These are phyloP conservation scores for Metallyticus violacea DNA, from an alignment of 2,888 invertebrate genomes.

Conservation along the genomic window DNA sequence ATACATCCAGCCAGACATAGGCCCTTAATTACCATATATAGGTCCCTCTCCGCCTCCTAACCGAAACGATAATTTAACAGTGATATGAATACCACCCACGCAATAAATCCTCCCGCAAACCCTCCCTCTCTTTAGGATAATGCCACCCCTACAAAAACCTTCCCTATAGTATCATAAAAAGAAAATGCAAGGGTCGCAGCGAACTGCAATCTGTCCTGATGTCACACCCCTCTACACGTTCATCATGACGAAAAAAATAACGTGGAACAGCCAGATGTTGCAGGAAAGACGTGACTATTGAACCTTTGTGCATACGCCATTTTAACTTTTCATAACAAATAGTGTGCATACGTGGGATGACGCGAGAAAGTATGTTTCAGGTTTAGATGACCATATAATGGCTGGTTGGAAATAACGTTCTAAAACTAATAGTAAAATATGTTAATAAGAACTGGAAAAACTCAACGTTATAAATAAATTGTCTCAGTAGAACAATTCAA, in stretches of 20 bases:
- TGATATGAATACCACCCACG: constrained; percentile 3
- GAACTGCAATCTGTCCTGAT: neutral
- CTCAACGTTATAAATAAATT: no score
- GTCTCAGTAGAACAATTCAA: no score
- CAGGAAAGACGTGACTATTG: no score
- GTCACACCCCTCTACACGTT: neutral
- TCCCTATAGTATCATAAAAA: neutral
- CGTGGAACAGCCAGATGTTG: neutral
- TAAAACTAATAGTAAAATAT: no score
- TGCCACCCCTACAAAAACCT: neutral
- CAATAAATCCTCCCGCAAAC: neutral
- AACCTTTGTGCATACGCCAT: no score
- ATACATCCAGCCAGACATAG: constrained; percentile 10
- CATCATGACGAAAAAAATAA: neutral
- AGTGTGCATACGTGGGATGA: no score
- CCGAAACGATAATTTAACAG: neutral
- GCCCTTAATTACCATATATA: neutral
- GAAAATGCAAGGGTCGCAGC: neutral
- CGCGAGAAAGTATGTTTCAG: no score
- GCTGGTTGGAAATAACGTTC: no score
- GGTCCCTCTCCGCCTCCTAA: neutral
- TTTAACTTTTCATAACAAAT: no score
- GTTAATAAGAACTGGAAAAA: no score
- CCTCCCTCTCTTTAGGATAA: neutral
- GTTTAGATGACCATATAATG: no score